Percentiles rank a stretch among this genome's conserved stretches.
These are phyloP conservation scores for Lepidurus arcticus DNA, from an alignment of 1,140 invertebrate species.

Conservation along the genomic window DNA sequence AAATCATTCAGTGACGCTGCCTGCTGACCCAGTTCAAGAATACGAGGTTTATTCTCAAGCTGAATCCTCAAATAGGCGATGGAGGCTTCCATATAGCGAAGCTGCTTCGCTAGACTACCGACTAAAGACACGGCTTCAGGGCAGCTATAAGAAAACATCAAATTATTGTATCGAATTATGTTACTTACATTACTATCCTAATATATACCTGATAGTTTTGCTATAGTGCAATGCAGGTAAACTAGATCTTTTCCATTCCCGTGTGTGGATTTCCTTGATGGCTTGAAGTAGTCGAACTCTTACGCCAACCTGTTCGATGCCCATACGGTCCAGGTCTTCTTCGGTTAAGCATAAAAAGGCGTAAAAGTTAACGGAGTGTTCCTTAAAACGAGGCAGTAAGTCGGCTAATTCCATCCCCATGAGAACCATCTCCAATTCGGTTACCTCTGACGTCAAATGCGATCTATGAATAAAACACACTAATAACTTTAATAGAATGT, in stretches of 20 bases:
- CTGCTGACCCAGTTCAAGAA: conserved; percentile 42
- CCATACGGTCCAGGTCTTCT: conserved; percentile 47
- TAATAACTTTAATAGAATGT: neutral
- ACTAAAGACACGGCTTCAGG: conserved; percentile 47
- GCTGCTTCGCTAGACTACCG: conserved; percentile 46
- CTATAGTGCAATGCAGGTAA: conserved; percentile 44
- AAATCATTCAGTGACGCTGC: conserved; percentile 35
- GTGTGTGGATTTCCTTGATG: conserved; percentile 46
- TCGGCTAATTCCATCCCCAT: conserved; percentile 44
- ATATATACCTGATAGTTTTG: conserved; percentile 43
- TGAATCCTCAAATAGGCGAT: conserved; percentile 45
- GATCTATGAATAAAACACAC: neutral
- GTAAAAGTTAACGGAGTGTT: conserved; percentile 44
- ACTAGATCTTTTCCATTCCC: conserved; percentile 48
- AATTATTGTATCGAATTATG: too few species aligned
- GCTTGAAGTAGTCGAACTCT: conserved; percentile 48
- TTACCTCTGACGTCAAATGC: conserved; percentile 33
- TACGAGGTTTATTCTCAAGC: conserved; percentile 42
- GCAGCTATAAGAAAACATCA: conserved; percentile 41
- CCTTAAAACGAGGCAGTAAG: conserved; percentile 43
- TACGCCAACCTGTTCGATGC: conserved; percentile 44
- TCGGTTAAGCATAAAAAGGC: conserved; percentile 46
- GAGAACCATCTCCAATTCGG: conserved; percentile 48
- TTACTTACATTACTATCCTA: too few species aligned
- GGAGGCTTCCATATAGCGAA: conserved; percentile 45